A percentile compares a stretch with the other conserved stretches of the same genome.
phyloP scores from a whole-genome alignment of 2,797 vertebrate species.

The Neosalanx taihuensis region DNA sequence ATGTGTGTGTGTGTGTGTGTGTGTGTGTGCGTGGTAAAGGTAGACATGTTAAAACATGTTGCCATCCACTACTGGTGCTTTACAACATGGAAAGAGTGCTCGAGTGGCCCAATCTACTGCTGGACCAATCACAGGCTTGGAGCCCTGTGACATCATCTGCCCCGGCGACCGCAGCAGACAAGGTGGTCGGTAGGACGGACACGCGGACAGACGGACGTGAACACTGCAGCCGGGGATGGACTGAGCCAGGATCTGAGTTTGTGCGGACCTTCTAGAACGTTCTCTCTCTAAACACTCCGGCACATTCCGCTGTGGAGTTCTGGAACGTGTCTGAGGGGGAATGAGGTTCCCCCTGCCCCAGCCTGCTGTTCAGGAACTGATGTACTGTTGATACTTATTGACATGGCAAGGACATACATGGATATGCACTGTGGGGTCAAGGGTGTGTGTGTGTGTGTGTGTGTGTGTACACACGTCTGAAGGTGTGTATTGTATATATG shows the following conservation, averaged over 20 bases:
- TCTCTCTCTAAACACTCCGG: neutral
- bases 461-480: conserved; percentile 11
- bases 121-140: neutral
- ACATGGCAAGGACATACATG: neutral
- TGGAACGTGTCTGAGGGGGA: neutral
- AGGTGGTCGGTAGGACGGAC: neutral
- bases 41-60: neutral
- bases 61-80: neutral
- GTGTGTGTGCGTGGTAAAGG: neutral
- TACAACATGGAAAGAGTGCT: neutral
- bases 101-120: neutral
- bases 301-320: no score
- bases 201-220: neutral
- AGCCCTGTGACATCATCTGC: neutral
- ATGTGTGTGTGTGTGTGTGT: neutral
- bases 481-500: conserved; percentile 18
- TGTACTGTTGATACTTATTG: conserved; percentile 28
- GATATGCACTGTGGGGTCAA: neutral
- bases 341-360: conserved; percentile 17
- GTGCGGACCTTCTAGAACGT: neutral
- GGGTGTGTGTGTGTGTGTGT: conserved; percentile 1
- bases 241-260: neutral
- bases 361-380: conserved; percentile 27
- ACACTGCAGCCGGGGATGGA: neutral
- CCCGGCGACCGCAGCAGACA: neutral